A percentile compares a stretch with the other conserved stretches of the same genome.
Evolutionary conservation across 1,140 invertebrate species (phyloP).

Genomic region (Nylanderia fulva): DNA sequence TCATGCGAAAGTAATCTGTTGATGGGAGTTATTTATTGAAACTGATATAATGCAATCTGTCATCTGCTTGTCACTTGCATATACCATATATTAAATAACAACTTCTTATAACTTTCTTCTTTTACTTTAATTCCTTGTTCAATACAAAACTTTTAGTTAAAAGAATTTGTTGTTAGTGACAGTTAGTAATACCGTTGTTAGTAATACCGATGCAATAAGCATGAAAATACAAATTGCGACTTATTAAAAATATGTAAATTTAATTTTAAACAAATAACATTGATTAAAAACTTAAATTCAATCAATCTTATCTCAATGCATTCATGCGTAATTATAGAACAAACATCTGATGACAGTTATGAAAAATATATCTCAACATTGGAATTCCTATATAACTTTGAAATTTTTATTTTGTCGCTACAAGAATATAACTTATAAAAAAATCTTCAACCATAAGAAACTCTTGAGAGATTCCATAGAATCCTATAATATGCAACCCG

Average conservation of each 20-base stretch:
- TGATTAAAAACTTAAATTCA: constrained; percentile 61
- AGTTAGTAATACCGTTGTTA: not conserved
- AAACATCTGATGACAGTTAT: not conserved
- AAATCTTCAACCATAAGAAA: not conserved
- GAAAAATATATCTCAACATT: not conserved
- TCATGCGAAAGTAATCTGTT: not conserved
- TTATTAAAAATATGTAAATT: constrained; percentile 71
- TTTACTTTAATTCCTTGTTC: not conserved
- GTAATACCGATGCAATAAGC: not conserved
- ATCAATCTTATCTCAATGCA: constrained; percentile 45
- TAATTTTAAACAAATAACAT: constrained; percentile 53
- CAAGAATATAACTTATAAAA: not conserved
- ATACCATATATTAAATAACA: too few species aligned
- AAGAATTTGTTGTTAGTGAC: not conserved
- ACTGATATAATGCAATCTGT: not conserved
- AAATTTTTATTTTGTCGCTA: not conserved
- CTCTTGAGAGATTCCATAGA: not conserved
- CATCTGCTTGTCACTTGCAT: not conserved
- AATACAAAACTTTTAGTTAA: not conserved
- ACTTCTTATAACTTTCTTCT: not conserved
- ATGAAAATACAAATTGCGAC: not conserved
- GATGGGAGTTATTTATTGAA: not conserved
- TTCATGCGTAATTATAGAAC: not conserved
- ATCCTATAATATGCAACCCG: constrained; percentile 55
- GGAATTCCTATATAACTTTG: not conserved